Conservation (phyloP, 2,113 vertebrate species). For the Proteles cristata region DNA sequence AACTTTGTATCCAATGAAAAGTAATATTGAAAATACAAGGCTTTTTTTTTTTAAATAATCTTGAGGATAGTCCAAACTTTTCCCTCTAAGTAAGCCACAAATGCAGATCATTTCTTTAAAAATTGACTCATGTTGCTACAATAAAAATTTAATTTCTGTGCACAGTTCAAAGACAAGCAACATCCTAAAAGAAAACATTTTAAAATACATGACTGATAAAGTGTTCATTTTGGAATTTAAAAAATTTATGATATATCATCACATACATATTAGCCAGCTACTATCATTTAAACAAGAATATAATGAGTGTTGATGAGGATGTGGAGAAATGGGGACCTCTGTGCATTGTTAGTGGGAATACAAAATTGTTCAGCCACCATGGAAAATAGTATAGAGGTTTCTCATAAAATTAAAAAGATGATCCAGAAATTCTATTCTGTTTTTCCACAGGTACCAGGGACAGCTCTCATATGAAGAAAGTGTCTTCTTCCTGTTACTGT, state of each 20-base stretch:
- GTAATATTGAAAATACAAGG: background rate
- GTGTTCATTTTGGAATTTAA: background rate
- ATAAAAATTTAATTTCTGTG: background rate
- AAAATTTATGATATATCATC: background rate
- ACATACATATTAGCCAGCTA: background rate
- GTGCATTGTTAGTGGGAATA: background rate
- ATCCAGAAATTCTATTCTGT: background rate
- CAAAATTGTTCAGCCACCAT: background rate
- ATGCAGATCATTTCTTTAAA: background rate
- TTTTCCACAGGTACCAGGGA: background rate
- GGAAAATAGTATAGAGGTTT: background rate
- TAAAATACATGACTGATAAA: background rate
- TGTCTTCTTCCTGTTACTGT: background rate
- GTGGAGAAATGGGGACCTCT: background rate
- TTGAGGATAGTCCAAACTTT: background rate
- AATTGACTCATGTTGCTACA: background rate
- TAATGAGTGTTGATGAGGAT: background rate
- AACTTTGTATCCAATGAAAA: background rate
- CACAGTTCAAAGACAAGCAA: background rate
- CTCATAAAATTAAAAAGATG: background rate
- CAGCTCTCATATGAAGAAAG: background rate
- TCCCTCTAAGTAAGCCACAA: background rate
- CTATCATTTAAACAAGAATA: background rate
- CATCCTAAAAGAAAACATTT: background rate
- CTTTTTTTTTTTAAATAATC: background rate